These are phyloP conservation scores for Tigriopus californicus DNA, from an alignment of 2,888 invertebrate genomes.

Conservation along the genomic window DNA sequence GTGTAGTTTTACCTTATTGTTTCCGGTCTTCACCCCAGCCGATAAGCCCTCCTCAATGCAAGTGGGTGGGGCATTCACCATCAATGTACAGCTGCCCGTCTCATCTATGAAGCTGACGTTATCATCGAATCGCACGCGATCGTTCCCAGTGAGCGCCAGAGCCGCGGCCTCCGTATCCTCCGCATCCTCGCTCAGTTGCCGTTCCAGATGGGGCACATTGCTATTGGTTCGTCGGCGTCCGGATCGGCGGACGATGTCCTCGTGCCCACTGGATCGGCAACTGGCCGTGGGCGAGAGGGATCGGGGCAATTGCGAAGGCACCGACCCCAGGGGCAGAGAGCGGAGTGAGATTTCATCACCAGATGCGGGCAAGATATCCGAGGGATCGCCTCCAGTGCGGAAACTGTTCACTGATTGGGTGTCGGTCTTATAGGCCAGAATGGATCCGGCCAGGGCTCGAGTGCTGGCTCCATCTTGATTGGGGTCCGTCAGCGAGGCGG, in stretches of 20 bases:
- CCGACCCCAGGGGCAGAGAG: not conserved
- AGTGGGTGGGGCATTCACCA: too few species aligned
- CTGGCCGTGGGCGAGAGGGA: too few species aligned
- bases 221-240: too few species aligned
- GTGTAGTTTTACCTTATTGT: too few species aligned
- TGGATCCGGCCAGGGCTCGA: constrained; percentile 54
- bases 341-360: constrained; percentile 4
- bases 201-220: not conserved
- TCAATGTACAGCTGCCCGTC: not conserved
- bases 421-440: constrained; percentile 35
- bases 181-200: not conserved
- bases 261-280: too few species aligned
- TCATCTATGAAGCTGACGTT: constrained; percentile 37
- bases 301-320: too few species aligned
- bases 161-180: not conserved
- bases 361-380: not conserved
- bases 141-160: constrained; percentile 26
- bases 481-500: constrained; percentile 42
- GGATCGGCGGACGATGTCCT: too few species aligned
- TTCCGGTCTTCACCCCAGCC: too few species aligned
- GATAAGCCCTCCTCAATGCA: too few species aligned
- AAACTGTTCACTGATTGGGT: constrained; percentile 8
- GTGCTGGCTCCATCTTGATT: constrained; percentile 40
- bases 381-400: not conserved
- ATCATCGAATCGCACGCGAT: constrained; percentile 44